These are phyloP conservation scores for Camptogramma bilineatum DNA, from an alignment of 2,888 invertebrate genomes.

Conservation along the genomic window DNA sequence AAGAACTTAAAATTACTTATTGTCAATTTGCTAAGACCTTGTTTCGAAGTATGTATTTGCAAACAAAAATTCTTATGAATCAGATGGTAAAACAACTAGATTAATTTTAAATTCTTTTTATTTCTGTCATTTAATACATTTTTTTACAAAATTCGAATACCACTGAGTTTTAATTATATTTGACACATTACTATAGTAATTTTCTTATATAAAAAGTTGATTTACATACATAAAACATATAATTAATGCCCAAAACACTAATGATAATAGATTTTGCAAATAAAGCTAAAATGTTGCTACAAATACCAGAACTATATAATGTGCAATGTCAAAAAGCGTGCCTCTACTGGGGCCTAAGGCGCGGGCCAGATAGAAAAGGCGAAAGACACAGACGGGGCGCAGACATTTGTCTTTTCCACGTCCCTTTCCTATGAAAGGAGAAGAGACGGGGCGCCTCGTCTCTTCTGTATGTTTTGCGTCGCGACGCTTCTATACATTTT, in stretches of 20 bases:
- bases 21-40: conserved; percentile 8
- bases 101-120: conserved; percentile 25
- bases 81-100: conserved; percentile 19
- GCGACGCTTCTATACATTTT: no score
- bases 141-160: conserved; percentile 32
- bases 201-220: conserved; percentile 49
- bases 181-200: conserved; percentile 48
- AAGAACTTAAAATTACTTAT: conserved; percentile 7
- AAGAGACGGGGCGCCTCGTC: no score
- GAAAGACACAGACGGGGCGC: no score
- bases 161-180: conserved; percentile 41
- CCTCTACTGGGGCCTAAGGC: background rate
- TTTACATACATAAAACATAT: conserved; percentile 20
- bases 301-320: background rate
- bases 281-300: background rate
- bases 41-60: background rate
- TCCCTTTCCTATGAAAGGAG: no score
- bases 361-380: no score
- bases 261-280: conserved; percentile 10
- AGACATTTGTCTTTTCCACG: no score
- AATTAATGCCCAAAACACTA: conserved; percentile 25
- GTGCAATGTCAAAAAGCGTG: conserved; percentile 3
- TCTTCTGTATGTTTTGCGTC: no score
- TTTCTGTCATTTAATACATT: conserved; percentile 28
- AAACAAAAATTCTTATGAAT: conserved; percentile 10